Base-by-base conservation (phyloP, 2,113 vertebrate genomes). In the Psittacula cyanocephala region DNA sequence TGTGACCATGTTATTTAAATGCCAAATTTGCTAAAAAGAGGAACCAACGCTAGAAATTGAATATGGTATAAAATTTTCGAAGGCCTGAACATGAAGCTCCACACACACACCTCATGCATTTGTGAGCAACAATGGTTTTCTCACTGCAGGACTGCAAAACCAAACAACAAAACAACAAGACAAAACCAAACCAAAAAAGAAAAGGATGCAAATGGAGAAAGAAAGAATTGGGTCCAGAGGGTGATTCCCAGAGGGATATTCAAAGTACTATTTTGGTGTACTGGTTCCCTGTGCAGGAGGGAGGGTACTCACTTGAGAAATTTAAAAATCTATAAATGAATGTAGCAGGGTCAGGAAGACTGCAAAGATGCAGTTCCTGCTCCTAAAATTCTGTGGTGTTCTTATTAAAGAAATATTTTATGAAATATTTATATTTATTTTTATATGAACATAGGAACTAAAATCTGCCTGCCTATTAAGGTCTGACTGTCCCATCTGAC, bases 91-190 rank as follows among this genome's bases (percentile, higher is more conserved):
- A 23, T 3, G 10, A 77, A 74, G 8, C 2, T 68, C 3, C 7
- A 23, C 15, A 46, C 7, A 33, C 3, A 16, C 3, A 5, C 2
- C 18, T 41, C 4, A 29, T 23, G 12, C 13, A 27, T 69, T 83
- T 81, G 5, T 19, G 23, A 72, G 11, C 11, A 69, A 4, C 8
- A n/a, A 9, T 5, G 7, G 53, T 80, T 52, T 77, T 57, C 16
- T 65, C 39, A 37, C 7, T 39, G 8, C 4, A 2, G 0, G 46
- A 76, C 4, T 62, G 3, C 2, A 9, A 10, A 52, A 25, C 11
- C 39, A 41, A 37, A 15, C 16, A 33, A 24, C 15, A 14, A 8
- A 20, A 17, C 37, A 33, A 24, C 15, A 14, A 8, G 17, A 17
- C 37, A 37, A 37, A 37, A 37, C 37, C 37, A 37, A 37, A 37